Base-by-base conservation (phyloP, 2,113 vertebrate species). In the Tympanuchus pallidicinctus region DNA sequence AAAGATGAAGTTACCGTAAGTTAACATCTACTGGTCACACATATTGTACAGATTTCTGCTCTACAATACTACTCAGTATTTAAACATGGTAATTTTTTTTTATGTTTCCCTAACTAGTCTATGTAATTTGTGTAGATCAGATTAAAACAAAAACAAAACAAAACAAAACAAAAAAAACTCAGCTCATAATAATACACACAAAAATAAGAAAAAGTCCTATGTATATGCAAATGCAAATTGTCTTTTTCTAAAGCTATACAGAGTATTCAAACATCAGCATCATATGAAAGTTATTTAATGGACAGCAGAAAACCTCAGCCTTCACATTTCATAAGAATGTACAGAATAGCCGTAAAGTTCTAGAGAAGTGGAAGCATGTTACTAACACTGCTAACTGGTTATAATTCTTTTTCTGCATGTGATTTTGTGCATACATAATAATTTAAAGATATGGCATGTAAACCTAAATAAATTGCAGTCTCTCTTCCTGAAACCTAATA, bases 241-340 rank as follows among this genome's bases (percentile, higher is more conserved):
- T 2, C 2, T 2, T 70, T 56, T 79, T 3, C 5, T 24, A 73
- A 59, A 3, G 11, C 47, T 48, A 32, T 2, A 11, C 1, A 42
- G 36, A 84, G 10, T 65, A 15, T 64, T 74, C 54, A 70, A n/a
- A 67, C 25, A 45, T 6, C 4, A 72, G 7, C 4, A 63, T 21
- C 16, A 75, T 1, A 28, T 2, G 8, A 34, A 45, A 54, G n/a
- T 32, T 63, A 16, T 60, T n/a, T 67, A 36, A 54, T 17, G 24
- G 27, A 18, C 20, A 63, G 10, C 18, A 10, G 71, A 40, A 43
- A 89, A 54, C 1, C 6, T 87, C 32, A 56, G 8, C 5, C 2
- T 5, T 67, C 4, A 6, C 3, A 38, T 66, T 77, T 21, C 11
- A 21, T 10, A 10, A 30, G 40, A 80, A 38, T 60, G 50, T 54